Percentiles rank a stretch among this genome's conserved stretches.
These are phyloP conservation scores for Anthrax anthrax DNA, from an alignment of 2,888 invertebrate species.

Conservation along the genomic window DNA sequence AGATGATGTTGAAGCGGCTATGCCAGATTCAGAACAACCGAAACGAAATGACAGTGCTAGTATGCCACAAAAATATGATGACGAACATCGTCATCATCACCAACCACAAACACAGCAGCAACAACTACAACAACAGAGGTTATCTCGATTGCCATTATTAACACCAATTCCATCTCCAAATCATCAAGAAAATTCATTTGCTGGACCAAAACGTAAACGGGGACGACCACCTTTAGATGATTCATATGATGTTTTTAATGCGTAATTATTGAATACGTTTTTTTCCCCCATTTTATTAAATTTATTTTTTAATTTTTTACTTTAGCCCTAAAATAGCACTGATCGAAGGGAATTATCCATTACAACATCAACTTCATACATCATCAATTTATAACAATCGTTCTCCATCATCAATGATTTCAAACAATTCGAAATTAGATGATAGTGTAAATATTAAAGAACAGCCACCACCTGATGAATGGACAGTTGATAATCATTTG, in stretches of 20 bases:
- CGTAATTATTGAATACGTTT: slow-evolving; percentile 19
- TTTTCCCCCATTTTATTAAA: not conserved
- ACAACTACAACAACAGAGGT: slow-evolving; percentile 11
- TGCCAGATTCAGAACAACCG: slow-evolving; percentile 3
- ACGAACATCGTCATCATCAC: not conserved
- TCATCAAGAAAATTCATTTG: slow-evolving; percentile 10
- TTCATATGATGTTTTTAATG: slow-evolving; percentile 32
- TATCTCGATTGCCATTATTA: slow-evolving; percentile 28
- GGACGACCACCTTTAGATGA: slow-evolving; percentile 53
- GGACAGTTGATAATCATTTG: not conserved
- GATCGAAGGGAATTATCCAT: slow-evolving; percentile 1
- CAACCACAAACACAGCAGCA: slow-evolving; percentile 2
- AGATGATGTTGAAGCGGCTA: slow-evolving; percentile 27
- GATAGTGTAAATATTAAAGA: not conserved
- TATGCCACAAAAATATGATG: slow-evolving; percentile 5
- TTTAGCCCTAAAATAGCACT: slow-evolving; percentile 4
- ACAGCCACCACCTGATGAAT: slow-evolving; percentile 1
- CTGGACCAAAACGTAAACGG: slow-evolving; percentile 43
- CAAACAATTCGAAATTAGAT: not conserved
- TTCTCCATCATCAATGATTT: not conserved
- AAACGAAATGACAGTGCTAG: slow-evolving; percentile 3
- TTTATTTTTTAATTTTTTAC: not conserved
- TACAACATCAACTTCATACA: not conserved
- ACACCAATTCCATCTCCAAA: slow-evolving; percentile 24
- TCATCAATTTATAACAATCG: too few species aligned